Conservation (phyloP, 2,113 vertebrate species). For the Ochotona princeps region DNA sequence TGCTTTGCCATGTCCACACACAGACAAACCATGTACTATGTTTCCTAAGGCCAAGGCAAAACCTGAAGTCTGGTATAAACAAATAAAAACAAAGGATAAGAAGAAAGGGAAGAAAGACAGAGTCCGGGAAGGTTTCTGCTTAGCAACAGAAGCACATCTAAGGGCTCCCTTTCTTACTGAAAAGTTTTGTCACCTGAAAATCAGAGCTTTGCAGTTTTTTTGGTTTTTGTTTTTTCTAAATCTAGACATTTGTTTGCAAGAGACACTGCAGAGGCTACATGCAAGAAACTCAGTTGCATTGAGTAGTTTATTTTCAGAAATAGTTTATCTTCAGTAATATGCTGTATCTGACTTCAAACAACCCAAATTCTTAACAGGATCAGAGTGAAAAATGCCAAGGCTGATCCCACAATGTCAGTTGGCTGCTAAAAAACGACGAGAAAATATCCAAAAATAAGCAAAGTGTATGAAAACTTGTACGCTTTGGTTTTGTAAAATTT, state of each 20-base stretch:
- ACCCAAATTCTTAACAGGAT: conserved; percentile 3
- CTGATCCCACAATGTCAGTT: background rate
- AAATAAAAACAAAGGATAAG: conserved; percentile 37
- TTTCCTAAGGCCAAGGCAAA: conserved; percentile 95
- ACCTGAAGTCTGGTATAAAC: conserved; percentile 90
- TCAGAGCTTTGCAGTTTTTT: background rate
- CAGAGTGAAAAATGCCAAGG: background rate
- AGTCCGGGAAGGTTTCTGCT: background rate
- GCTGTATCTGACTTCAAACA: background rate
- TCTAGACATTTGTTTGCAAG: background rate
- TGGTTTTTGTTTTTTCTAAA: background rate
- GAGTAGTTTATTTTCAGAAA: conserved; percentile 47
- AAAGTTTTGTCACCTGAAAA: background rate
- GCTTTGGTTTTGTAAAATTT: conserved; percentile 18
- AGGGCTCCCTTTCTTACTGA: background rate
- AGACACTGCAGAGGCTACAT: conserved; percentile 11
- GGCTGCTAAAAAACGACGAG: background rate
- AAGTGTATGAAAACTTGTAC: background rate
- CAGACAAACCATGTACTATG: conserved; percentile 91
- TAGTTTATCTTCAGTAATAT: background rate
- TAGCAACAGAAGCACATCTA: background rate
- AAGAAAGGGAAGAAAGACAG: background rate
- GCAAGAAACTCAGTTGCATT: background rate
- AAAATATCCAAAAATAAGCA: background rate
- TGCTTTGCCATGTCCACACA: conserved; percentile 94